phyloP scores from a whole-genome alignment of 2,113 vertebrate species.

The Falco punctatus region DNA sequence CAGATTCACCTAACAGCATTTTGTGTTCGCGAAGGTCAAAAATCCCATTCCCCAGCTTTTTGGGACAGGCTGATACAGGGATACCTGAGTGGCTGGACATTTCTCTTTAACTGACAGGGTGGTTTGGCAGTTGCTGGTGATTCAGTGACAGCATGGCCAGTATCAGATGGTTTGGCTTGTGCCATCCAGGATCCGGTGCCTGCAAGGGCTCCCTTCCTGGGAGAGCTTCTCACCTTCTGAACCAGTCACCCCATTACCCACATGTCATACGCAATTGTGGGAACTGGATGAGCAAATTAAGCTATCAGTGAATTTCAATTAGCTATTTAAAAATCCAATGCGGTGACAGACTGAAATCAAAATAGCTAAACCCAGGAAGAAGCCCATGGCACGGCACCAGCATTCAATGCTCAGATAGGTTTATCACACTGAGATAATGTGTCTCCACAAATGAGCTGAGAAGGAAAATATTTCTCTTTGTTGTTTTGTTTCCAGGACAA shows the following conservation, averaged over 20 bases:
- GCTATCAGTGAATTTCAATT: too few relatives aligned
- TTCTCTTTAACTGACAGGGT: neutral
- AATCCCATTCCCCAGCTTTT: neutral
- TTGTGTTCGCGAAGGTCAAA: neutral
- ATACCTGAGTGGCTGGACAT: neutral
- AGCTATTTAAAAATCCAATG: neutral
- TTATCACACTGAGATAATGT: neutral
- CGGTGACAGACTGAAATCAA: neutral
- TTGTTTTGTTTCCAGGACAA: slow-evolving; percentile 6
- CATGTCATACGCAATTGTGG: neutral
- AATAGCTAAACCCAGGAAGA: neutral
- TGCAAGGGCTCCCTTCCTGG: neutral
- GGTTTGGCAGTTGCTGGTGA: too few relatives aligned
- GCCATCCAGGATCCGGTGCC: neutral
- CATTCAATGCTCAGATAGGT: neutral
- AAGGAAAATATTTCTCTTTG: slow-evolving; percentile 6
- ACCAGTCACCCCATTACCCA: neutral
- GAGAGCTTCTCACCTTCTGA: neutral
- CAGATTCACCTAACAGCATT: neutral
- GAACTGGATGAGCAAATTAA: neutral
- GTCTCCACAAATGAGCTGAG: neutral
- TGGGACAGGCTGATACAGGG: neutral
- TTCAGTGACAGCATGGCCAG: neutral
- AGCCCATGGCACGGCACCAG: neutral
- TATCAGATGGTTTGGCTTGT: neutral